Evolutionary conservation across 2,888 invertebrate species (phyloP).

Genomic region (Cantharis flavilabris): DNA sequence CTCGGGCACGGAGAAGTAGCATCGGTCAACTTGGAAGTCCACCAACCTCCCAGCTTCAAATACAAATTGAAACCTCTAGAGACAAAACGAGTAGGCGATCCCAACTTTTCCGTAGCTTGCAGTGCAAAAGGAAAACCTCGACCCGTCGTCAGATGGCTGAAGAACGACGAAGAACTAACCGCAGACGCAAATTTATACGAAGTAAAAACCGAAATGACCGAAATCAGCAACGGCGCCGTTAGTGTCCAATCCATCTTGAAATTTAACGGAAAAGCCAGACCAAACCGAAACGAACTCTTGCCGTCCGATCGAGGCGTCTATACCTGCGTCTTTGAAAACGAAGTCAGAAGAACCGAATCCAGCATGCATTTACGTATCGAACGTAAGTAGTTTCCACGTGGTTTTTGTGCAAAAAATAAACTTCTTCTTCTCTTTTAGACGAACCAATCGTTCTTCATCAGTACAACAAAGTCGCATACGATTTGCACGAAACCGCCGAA

Average conservation of each 20-base stretch:
- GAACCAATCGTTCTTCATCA: conserved; percentile 85
- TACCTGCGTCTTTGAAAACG: conserved; percentile 86
- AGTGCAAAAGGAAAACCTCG: conserved; percentile 88
- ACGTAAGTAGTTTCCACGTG: conserved; percentile 63
- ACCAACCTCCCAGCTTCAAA: conserved; percentile 86
- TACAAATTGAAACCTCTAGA: conserved; percentile 82
- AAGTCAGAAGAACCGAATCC: conserved; percentile 85
- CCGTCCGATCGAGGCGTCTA: conserved; percentile 87
- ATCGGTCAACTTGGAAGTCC: conserved; percentile 81
- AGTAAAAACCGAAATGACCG: conserved; percentile 77
- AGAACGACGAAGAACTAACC: conserved; percentile 80
- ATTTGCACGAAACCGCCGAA: conserved; percentile 81
- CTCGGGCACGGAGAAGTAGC: conserved; percentile 85
- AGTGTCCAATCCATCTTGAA: conserved; percentile 82
- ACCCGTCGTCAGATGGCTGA: conserved; percentile 83
- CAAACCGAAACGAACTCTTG: conserved; percentile 74
- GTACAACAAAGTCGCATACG: conserved; percentile 87
- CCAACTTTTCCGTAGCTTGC: conserved; percentile 79
- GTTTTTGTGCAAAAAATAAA: neutral
- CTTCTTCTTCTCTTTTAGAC: conserved; percentile 56
- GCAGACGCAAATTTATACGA: conserved; percentile 80
- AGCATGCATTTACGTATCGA: conserved; percentile 90
- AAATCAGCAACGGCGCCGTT: conserved; percentile 77
- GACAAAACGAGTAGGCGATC: conserved; percentile 78
- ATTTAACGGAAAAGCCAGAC: conserved; percentile 79